Percentiles rank a stretch among this genome's conserved stretches.
Conservation (phyloP, 2,797 vertebrate genomes). For the Pseudochaenichthys georgianus region DNA sequence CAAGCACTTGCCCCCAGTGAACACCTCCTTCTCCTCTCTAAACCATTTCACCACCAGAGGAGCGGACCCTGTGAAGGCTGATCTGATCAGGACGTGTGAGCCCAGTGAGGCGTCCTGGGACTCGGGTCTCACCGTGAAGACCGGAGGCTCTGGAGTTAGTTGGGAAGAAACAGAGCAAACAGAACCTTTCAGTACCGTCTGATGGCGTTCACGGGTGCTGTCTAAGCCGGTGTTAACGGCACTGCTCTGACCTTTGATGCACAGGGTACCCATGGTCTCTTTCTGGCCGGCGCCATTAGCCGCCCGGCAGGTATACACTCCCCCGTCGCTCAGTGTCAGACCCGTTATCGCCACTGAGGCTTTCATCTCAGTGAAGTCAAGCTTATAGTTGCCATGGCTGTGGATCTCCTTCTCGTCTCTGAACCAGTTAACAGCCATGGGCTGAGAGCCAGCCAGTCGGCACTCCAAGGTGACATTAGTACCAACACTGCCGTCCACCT, state of each 20-base stretch:
- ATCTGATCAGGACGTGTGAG: slow-evolving; percentile 88
- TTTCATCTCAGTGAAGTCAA: slow-evolving; percentile 89
- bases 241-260: slow-evolving; percentile 90
- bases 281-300: slow-evolving; percentile 91
- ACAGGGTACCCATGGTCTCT: slow-evolving; percentile 89
- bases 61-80: slow-evolving; percentile 90
- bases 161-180: slow-evolving; percentile 55
- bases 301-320: slow-evolving; percentile 91
- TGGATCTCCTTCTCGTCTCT: slow-evolving; percentile 89
- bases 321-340: slow-evolving; percentile 88
- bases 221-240: background rate
- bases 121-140: slow-evolving; percentile 87
- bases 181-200: slow-evolving; percentile 11
- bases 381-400: slow-evolving; percentile 84
- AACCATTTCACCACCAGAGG: slow-evolving; percentile 93
- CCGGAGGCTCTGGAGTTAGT: slow-evolving; percentile 89
- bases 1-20: slow-evolving; percentile 90
- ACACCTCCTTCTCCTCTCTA: slow-evolving; percentile 91
- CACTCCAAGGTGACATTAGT: slow-evolving; percentile 88
- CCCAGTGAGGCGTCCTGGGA: slow-evolving; percentile 89
- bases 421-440: slow-evolving; percentile 93
- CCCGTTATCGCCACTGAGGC: slow-evolving; percentile 88
- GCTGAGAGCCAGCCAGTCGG: slow-evolving; percentile 94
- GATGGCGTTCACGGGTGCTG: background rate
- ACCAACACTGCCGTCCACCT: slow-evolving; percentile 86